Percentiles rank a stretch among this genome's conserved stretches.
These are phyloP conservation scores for Coptodon bakossiorum DNA, from an alignment of 2,113 vertebrate genomes.

Conservation along the genomic window DNA sequence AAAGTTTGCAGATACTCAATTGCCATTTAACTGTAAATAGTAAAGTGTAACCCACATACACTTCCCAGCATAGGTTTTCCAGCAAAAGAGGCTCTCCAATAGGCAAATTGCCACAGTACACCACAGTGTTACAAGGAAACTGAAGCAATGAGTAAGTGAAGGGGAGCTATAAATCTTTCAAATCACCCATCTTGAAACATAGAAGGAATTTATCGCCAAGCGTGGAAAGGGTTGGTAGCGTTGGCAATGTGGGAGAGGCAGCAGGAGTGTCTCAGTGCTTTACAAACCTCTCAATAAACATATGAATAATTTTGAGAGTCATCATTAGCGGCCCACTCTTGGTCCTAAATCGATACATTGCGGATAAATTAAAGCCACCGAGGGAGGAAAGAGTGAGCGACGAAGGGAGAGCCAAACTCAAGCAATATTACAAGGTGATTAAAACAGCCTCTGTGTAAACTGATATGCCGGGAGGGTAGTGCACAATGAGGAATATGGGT, in stretches of 20 bases:
- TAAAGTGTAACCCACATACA: not conserved
- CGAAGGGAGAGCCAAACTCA: not conserved
- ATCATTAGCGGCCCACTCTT: not conserved
- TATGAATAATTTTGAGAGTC: slow-evolving; percentile 27
- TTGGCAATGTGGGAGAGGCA: not conserved
- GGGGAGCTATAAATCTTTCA: slow-evolving; percentile 57
- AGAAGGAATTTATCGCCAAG: slow-evolving; percentile 22
- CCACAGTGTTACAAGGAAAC: slow-evolving; percentile 32
- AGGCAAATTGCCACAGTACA: slow-evolving; percentile 51
- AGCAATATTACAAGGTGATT: slow-evolving; percentile 36
- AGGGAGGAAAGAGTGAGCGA: not conserved
- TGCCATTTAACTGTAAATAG: slow-evolving; percentile 19
- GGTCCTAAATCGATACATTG: slow-evolving; percentile 23
- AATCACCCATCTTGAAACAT: slow-evolving; percentile 42
- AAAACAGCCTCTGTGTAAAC: slow-evolving; percentile 30
- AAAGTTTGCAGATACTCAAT: not conserved
- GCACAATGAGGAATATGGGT: not conserved
- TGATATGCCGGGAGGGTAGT: not conserved
- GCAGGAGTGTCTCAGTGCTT: not conserved
- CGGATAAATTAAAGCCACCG: slow-evolving; percentile 23
- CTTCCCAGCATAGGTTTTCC: not conserved
- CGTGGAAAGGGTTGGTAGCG: not conserved
- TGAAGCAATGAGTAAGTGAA: slow-evolving; percentile 45
- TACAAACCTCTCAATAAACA: slow-evolving; percentile 45
- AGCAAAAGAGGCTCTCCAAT: slow-evolving; percentile 48